Percentiles rank a stretch among this genome's conserved stretches.
Evolutionary conservation across 2,113 vertebrate species (phyloP).

Genomic region (Xerus inauris): DNA sequence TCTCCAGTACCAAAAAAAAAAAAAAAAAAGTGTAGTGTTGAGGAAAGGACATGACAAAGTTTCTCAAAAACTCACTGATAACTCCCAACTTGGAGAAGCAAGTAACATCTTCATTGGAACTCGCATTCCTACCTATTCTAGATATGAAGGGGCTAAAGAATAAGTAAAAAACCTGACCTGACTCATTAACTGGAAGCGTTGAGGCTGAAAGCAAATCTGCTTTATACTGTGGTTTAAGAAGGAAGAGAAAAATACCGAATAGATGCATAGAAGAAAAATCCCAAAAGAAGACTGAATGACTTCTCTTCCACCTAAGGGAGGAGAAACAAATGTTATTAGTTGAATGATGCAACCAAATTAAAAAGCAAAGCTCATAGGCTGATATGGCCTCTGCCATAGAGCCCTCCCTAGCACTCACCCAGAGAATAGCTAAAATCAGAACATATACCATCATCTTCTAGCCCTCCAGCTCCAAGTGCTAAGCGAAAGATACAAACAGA

Average conservation of each 20-base stretch:
- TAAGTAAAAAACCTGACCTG: neutral
- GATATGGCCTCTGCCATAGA: neutral
- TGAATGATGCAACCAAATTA: neutral
- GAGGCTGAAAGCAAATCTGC: neutral
- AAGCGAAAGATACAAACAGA: conserved; percentile 19
- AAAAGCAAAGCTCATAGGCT: neutral
- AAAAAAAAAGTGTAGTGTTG: neutral
- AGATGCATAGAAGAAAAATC: neutral
- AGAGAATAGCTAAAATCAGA: neutral
- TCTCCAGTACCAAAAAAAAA: too few relatives aligned
- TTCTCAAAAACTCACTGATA: neutral
- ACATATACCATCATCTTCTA: conserved; percentile 8
- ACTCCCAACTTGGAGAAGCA: neutral
- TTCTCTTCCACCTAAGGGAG: neutral
- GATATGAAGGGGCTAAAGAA: neutral
- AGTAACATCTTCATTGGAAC: neutral
- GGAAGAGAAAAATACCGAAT: neutral
- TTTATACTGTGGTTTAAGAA: neutral
- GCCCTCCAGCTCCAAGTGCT: neutral
- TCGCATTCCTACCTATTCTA: neutral
- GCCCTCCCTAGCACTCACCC: neutral
- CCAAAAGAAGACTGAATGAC: neutral
- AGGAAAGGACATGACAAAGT: neutral
- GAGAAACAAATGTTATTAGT: neutral
- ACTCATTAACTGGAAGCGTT: neutral